A percentile compares a stretch with the other conserved stretches of the same genome.
phyloP scores from a whole-genome alignment of 2,888 invertebrate genomes.

The Dryococelus australis region DNA sequence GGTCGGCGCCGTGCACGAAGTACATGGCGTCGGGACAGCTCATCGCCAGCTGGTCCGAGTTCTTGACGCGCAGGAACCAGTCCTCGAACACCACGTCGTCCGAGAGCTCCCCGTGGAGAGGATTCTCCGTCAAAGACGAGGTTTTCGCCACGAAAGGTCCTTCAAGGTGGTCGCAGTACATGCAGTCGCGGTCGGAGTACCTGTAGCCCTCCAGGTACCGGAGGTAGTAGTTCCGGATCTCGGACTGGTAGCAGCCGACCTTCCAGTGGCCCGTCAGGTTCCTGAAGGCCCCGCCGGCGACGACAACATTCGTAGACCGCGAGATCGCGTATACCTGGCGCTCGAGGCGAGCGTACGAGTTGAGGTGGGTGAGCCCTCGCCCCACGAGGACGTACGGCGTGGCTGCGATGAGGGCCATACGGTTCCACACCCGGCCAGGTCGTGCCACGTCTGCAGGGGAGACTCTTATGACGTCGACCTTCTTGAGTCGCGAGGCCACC shows the following conservation, averaged over 20 bases:
- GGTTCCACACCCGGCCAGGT: constrained; percentile 49
- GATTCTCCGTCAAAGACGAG: constrained; percentile 43
- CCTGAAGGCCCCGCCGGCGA: constrained; percentile 50
- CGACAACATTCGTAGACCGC: constrained; percentile 44
- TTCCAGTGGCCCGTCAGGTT: constrained; percentile 52
- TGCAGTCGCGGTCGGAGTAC: constrained; percentile 52
- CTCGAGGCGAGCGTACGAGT: constrained; percentile 49
- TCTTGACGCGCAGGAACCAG: constrained; percentile 51
- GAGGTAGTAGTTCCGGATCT: constrained; percentile 51
- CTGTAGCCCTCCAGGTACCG: constrained; percentile 51
- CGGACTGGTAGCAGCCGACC: constrained; percentile 52
- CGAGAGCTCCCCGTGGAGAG: constrained; percentile 46
- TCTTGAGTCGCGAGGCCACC: background rate
- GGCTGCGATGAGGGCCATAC: constrained; percentile 44
- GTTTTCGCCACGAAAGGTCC: constrained; percentile 52
- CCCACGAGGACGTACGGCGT: constrained; percentile 52
- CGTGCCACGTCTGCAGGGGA: background rate
- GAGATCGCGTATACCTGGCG: constrained; percentile 51
- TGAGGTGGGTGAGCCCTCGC: constrained; percentile 48
- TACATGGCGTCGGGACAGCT: constrained; percentile 55
- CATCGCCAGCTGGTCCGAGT: constrained; percentile 45
- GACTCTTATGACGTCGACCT: constrained; percentile 26
- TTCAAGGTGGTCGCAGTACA: constrained; percentile 53
- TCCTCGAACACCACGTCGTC: constrained; percentile 50
- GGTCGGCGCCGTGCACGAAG: constrained; percentile 43